Evolutionary conservation across 2,888 invertebrate species (phyloP).

Genomic region (Drosophila tripunctata): DNA sequence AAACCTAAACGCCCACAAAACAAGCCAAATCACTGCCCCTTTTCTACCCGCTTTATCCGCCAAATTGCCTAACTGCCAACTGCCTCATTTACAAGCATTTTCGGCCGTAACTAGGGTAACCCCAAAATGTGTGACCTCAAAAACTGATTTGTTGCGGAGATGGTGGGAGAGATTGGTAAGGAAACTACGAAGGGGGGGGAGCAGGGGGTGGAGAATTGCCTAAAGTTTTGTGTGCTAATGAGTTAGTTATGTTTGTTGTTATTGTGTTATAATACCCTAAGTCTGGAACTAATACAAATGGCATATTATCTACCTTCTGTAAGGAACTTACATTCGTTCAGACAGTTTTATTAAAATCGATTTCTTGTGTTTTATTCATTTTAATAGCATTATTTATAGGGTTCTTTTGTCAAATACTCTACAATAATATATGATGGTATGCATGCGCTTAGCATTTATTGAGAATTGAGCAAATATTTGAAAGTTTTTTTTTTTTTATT

Average conservation of each 20-base stretch:
- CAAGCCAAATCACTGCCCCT: neutral
- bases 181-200: neutral
- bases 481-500: no score
- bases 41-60: neutral
- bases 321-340: no score
- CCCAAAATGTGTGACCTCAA: constrained; percentile 66
- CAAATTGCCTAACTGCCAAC: neutral
- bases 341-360: no score
- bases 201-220: neutral
- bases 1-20: constrained; percentile 3
- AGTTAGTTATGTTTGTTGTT: constrained; percentile 60
- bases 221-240: constrained; percentile 65
- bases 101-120: constrained; percentile 56
- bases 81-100: constrained; percentile 18
- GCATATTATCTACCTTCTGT: no score
- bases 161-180: neutral
- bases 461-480: no score
- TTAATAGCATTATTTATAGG: no score
- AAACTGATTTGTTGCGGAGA: constrained; percentile 15
- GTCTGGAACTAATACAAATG: no score
- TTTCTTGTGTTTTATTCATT: no score
- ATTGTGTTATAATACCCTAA: constrained; percentile 10
- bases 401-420: no score
- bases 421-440: no score
- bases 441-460: no score